These are phyloP conservation scores for Pollenia amentaria DNA, from an alignment of 2,888 invertebrate species.

Conservation along the genomic window DNA sequence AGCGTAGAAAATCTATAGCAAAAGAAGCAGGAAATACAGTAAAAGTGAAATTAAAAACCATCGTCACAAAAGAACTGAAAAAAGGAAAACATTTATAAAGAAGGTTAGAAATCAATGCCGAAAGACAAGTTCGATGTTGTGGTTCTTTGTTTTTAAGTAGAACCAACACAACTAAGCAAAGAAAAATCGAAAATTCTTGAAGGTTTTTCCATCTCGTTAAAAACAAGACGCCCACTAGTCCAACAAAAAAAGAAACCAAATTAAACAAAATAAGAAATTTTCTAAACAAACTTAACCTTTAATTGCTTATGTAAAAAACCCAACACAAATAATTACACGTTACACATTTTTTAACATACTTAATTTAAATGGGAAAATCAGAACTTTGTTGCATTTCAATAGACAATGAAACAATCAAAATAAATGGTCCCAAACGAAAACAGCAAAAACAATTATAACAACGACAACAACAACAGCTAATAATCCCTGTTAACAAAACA, in stretches of 20 bases:
- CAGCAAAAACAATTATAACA: conserved; percentile 20
- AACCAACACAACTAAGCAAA: background rate
- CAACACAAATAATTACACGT: background rate
- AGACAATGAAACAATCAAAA: conserved; percentile 39
- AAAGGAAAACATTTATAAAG: background rate
- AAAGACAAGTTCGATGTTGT: conserved; percentile 44
- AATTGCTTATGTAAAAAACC: background rate
- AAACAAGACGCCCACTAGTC: background rate
- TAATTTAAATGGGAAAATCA: background rate
- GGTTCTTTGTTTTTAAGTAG: background rate
- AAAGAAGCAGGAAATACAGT: conserved; percentile 22
- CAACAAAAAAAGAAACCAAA: background rate
- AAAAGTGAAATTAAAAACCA: conserved; percentile 4
- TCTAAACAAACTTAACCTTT: background rate
- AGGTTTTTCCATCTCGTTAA: background rate
- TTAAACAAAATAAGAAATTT: background rate
- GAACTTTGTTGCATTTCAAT: conserved; percentile 36
- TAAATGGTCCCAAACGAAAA: conserved; percentile 49
- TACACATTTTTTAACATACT: background rate
- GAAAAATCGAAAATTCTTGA: background rate
- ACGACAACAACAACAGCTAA: conserved; percentile 30
- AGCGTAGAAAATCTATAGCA: conserved; percentile 58
- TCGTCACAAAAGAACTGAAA: background rate
- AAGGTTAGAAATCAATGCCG: conserved; percentile 32
- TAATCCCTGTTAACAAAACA: conserved; percentile 55